A percentile compares a stretch with the other conserved stretches of the same genome.
Conservation (phyloP, 2,113 vertebrate genomes). For the Alethe diademata region DNA sequence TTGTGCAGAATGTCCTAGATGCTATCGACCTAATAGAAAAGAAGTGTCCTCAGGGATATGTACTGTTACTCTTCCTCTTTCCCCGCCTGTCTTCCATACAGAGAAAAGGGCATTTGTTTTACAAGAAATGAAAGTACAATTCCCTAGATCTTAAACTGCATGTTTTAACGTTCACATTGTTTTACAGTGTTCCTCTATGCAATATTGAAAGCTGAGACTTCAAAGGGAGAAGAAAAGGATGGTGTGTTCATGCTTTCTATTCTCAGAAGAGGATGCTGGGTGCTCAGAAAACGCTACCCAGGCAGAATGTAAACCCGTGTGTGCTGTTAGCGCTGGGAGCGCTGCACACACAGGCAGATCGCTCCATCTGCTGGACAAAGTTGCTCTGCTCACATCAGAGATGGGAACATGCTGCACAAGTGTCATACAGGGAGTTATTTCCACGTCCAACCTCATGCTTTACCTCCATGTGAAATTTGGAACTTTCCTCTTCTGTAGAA, state of each 20-base stretch:
- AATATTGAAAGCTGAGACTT: background rate
- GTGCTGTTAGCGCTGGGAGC: background rate
- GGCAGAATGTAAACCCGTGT: background rate
- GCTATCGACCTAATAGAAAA: background rate
- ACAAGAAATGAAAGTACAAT: background rate
- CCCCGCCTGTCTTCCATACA: background rate
- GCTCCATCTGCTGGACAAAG: conserved; percentile 71
- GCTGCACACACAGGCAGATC: conserved; percentile 5
- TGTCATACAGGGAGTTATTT: fast-evolving
- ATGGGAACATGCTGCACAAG: fast-evolving
- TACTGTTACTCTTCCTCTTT: background rate
- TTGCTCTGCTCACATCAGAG: background rate
- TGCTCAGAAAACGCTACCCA: background rate
- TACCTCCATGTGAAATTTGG: background rate
- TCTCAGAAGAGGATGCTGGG: background rate
- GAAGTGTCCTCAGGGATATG: background rate
- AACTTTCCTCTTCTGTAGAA: background rate
- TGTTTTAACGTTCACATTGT: background rate
- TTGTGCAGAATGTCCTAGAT: background rate
- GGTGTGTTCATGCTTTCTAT: background rate
- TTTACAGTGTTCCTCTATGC: background rate
- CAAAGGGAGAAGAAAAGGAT: background rate
- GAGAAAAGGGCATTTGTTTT: background rate
- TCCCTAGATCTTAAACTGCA: background rate
- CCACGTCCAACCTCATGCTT: background rate